These are phyloP conservation scores for Sinelater perroti DNA, from an alignment of 2,888 invertebrate genomes.

Conservation along the genomic window DNA sequence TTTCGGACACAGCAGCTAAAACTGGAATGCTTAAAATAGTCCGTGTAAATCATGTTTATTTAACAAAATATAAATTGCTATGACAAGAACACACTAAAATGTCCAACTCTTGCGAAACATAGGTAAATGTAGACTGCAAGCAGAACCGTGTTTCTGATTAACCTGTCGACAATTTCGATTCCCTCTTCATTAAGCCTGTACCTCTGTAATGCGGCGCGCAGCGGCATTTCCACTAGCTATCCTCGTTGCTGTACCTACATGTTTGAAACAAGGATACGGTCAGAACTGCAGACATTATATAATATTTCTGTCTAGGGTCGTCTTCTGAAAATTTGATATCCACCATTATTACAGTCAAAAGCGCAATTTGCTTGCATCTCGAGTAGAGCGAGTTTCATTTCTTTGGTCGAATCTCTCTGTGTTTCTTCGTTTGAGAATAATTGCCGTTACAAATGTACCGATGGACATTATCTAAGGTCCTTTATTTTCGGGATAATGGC, in stretches of 20 bases:
- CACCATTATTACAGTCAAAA: slow-evolving; percentile 21
- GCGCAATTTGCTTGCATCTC: slow-evolving; percentile 13
- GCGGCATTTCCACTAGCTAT: slow-evolving; percentile 15
- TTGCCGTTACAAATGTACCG: too few relatives aligned
- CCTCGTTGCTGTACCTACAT: slow-evolving; percentile 3
- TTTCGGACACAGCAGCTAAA: too few relatives aligned
- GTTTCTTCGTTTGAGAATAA: too few relatives aligned
- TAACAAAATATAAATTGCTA: too few relatives aligned
- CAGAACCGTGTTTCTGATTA: slow-evolving; percentile 14
- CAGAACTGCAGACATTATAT: slow-evolving; percentile 17
- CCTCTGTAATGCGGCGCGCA: slow-evolving; percentile 18
- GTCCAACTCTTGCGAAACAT: background rate
- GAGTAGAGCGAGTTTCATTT: slow-evolving; percentile 1
- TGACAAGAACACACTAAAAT: background rate
- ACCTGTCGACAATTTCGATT: slow-evolving; percentile 20
- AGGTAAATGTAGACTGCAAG: slow-evolving; percentile 12
- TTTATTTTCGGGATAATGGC: too few relatives aligned
- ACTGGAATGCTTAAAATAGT: too few relatives aligned
- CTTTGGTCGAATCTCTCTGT: background rate
- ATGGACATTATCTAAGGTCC: too few relatives aligned
- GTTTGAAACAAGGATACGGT: slow-evolving; percentile 20
- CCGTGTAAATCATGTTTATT: too few relatives aligned
- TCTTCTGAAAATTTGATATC: slow-evolving; percentile 29
- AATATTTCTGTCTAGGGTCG: slow-evolving; percentile 8
- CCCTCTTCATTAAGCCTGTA: slow-evolving; percentile 23